phyloP scores from a whole-genome alignment of 2,888 invertebrate species.

The Miltochrista miniata region DNA sequence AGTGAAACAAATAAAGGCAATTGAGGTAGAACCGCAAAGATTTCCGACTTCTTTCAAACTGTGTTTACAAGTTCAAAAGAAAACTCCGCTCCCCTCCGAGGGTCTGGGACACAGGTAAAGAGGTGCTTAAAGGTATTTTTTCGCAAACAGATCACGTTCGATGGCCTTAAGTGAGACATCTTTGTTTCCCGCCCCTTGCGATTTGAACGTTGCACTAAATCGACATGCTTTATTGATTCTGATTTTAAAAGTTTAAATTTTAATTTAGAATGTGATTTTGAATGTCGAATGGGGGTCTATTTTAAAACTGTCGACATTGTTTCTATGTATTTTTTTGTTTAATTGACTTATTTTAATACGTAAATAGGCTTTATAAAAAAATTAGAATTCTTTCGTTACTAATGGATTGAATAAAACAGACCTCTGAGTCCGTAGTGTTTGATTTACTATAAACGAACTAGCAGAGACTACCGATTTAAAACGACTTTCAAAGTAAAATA shows the following conservation, averaged over 20 bases:
- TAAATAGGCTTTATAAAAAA: too few relatives aligned
- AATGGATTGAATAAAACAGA: too few relatives aligned
- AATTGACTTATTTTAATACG: too few relatives aligned
- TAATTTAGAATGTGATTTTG: constrained; percentile 6
- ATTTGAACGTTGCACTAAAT: constrained; percentile 65
- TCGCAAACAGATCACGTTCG: constrained; percentile 81
- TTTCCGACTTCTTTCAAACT: constrained; percentile 67
- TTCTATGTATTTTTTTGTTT: background rate
- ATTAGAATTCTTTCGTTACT: too few relatives aligned
- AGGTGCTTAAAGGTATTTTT: constrained; percentile 74
- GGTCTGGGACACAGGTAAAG: constrained; percentile 60
- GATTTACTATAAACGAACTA: too few relatives aligned
- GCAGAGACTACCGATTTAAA: background rate
- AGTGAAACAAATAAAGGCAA: constrained; percentile 58
- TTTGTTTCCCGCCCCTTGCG: constrained; percentile 64
- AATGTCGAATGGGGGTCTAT: constrained; percentile 1
- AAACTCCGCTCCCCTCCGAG: constrained; percentile 53
- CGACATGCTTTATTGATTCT: constrained; percentile 69
- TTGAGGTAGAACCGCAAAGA: constrained; percentile 67
- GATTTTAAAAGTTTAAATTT: constrained; percentile 13
- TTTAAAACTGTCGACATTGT: background rate
- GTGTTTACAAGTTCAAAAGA: constrained; percentile 75
- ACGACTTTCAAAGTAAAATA: background rate
- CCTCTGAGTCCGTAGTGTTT: too few relatives aligned
- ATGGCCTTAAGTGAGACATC: constrained; percentile 79